phyloP scores from a whole-genome alignment of 2,888 invertebrate genomes.

The Drosophila neotestacea region DNA sequence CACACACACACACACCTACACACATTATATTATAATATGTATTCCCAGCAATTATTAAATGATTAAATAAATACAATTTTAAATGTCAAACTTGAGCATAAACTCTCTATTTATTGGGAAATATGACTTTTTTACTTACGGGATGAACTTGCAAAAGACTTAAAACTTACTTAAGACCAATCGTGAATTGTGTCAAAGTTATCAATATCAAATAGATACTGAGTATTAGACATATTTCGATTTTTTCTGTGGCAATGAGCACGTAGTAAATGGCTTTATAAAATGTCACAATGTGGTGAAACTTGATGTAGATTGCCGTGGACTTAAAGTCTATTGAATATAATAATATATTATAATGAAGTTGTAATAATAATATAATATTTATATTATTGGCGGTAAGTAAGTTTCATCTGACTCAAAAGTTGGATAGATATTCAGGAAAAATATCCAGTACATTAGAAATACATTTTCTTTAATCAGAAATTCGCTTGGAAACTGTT shows the following conservation, averaged over 20 bases:
- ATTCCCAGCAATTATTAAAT: conserved; percentile 81
- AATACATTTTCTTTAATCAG: background rate
- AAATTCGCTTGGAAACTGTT: background rate
- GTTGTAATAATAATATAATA: too few relatives aligned
- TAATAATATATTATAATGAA: too few relatives aligned
- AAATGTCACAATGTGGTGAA: conserved; percentile 8
- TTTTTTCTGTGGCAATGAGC: conserved; percentile 3
- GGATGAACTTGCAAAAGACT: background rate
- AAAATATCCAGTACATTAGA: too few relatives aligned
- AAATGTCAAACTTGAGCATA: conserved; percentile 73
- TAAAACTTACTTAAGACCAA: background rate
- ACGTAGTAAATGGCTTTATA: conserved; percentile 28
- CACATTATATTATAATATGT: conserved; percentile 66
- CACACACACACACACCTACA: conserved; percentile 5
- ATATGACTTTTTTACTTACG: background rate
- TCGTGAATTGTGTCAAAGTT: conserved; percentile 5
- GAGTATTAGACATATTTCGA: background rate
- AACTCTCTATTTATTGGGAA: conserved; percentile 23
- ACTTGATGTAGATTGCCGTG: conserved; percentile 9
- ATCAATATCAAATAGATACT: background rate
- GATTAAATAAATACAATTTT: conserved; percentile 82
- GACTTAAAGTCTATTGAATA: conserved; percentile 13
- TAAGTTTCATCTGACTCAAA: background rate
- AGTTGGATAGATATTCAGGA: background rate
- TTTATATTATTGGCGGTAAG: too few relatives aligned